These are phyloP conservation scores for Cyprichromis sp. DNA, from an alignment of 2,113 vertebrate species.

Conservation along the genomic window DNA sequence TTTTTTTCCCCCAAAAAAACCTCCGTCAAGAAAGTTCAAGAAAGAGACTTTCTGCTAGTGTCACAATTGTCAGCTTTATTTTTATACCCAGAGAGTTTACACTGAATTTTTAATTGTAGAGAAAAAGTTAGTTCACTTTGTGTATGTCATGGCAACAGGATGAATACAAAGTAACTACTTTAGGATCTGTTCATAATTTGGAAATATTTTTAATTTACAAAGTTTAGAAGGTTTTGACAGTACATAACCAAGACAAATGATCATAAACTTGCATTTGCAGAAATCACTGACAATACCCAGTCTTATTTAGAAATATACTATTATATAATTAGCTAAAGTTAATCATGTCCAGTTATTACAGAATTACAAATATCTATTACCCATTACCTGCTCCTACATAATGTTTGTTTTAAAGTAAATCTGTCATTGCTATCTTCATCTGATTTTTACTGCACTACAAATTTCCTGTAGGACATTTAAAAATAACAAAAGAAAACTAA, in stretches of 20 bases:
- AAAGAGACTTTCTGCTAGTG: neutral
- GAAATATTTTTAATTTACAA: neutral
- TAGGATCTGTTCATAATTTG: neutral
- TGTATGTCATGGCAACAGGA: neutral
- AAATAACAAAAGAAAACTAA: rapidly evolving
- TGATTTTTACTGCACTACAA: rapidly evolving
- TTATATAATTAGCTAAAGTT: rapidly evolving
- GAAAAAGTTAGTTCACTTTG: neutral
- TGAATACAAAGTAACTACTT: neutral
- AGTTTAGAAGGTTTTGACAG: too few relatives aligned
- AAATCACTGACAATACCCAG: neutral
- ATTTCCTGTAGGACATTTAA: neutral
- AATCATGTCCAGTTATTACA: neutral
- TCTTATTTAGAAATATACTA: neutral
- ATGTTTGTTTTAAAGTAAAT: neutral
- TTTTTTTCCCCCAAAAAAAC: rapidly evolving
- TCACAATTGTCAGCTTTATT: rapidly evolving
- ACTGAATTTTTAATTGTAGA: neutral
- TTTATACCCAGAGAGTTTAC: neutral
- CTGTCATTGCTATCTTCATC: neutral
- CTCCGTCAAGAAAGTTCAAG: rapidly evolving
- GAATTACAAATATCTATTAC: neutral
- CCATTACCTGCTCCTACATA: neutral
- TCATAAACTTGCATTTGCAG: neutral
- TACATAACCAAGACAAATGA: too few relatives aligned